phyloP scores from a whole-genome alignment of 2,113 vertebrate genomes.

The Pogonocichla stellata region DNA sequence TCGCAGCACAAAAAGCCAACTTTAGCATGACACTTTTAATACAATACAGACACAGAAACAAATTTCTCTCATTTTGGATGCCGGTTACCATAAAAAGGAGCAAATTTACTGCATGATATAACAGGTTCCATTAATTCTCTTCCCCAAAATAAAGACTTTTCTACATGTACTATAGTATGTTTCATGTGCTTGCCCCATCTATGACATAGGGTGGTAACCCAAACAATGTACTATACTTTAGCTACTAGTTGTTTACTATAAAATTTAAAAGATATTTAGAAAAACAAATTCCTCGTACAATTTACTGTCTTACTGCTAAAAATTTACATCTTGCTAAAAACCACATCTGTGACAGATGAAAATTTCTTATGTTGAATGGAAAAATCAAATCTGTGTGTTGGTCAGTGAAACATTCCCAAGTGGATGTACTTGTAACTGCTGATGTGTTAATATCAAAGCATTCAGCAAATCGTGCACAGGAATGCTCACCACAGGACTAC shows the following conservation, averaged over 20 bases:
- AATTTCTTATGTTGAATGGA: neutral
- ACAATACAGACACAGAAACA: neutral
- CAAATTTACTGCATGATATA: neutral
- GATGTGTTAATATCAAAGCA: neutral
- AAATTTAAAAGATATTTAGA: neutral
- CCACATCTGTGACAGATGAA: neutral
- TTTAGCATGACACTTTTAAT: neutral
- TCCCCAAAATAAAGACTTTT: neutral
- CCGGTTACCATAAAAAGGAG: neutral
- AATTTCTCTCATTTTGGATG: neutral
- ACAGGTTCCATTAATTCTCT: neutral
- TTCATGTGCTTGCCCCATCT: neutral
- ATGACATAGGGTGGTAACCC: neutral
- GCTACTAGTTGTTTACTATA: neutral
- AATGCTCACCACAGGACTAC: slow-evolving; percentile 89
- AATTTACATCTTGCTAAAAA: neutral
- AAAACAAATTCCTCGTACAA: neutral
- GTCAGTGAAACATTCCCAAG: neutral
- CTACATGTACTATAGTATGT: no score
- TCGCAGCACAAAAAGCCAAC: neutral
- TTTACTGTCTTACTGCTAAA: neutral
- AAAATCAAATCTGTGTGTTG: neutral
- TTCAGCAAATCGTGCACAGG: slow-evolving; percentile 30
- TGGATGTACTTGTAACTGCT: neutral
- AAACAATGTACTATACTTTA: neutral